Percentiles rank a stretch among this genome's conserved stretches.
These are phyloP conservation scores for Brachionus plicatilis DNA, from an alignment of 1,140 invertebrate species.

Conservation along the genomic window DNA sequence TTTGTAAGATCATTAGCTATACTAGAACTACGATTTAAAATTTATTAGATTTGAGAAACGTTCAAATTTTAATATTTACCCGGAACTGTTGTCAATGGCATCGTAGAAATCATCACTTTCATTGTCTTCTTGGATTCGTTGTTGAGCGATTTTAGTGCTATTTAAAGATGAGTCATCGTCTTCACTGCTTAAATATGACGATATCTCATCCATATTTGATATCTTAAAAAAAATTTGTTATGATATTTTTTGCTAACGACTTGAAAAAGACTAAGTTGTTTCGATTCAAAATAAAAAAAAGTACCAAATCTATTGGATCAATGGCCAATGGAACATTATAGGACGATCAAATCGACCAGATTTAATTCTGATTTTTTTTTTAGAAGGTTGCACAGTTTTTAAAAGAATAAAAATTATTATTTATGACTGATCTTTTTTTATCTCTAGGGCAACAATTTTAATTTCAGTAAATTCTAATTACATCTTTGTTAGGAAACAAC, in stretches of 20 bases:
- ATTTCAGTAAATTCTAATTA: not conserved
- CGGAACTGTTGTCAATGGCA: not conserved
- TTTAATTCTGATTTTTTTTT: not conserved
- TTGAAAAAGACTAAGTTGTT: no score
- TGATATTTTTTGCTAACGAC: no score
- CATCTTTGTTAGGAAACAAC: not conserved
- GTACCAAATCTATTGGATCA: not conserved
- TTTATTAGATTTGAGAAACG: not conserved
- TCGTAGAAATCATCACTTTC: conserved; percentile 39
- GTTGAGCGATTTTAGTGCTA: not conserved
- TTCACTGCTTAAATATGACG: conserved; percentile 89
- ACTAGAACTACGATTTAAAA: not conserved
- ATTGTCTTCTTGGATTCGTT: not conserved
- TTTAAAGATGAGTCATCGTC: conserved; percentile 65
- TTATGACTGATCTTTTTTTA: not conserved
- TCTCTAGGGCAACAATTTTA: not conserved
- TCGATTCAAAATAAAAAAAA: not conserved
- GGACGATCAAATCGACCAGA: not conserved
- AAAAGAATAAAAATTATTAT: not conserved
- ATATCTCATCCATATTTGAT: conserved; percentile 58
- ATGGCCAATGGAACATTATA: not conserved
- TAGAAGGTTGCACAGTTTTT: not conserved
- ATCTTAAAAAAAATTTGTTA: not conserved
- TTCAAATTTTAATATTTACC: not conserved
- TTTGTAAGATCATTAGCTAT: not conserved